A percentile compares a stretch with the other conserved stretches of the same genome.
Evolutionary conservation across 2,113 vertebrate genomes (phyloP).

Genomic region (Numida meleagris): DNA sequence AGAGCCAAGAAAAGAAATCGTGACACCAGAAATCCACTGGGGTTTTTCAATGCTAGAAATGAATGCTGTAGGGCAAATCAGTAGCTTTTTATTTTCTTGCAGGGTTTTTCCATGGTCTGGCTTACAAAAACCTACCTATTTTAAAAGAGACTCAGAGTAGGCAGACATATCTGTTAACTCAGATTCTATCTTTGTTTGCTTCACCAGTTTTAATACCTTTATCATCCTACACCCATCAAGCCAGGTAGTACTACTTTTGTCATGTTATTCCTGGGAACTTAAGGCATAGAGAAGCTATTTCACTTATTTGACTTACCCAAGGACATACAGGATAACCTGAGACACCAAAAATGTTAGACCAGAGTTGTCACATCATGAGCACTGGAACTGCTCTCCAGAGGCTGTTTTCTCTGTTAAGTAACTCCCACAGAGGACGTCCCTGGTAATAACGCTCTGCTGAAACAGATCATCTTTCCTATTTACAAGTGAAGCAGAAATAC

Average conservation of each 20-base stretch:
- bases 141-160: background rate
- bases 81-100: background rate
- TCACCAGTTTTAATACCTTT: background rate
- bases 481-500: background rate
- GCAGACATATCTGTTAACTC: background rate
- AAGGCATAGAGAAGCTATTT: background rate
- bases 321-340: background rate
- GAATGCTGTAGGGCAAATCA: background rate
- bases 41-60: background rate
- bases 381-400: background rate
- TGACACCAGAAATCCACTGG: background rate
- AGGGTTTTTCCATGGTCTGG: background rate
- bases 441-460: background rate
- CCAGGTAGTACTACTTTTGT: background rate
- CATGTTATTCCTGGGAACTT: background rate
- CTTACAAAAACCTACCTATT: background rate
- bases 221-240: background rate
- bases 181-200: background rate
- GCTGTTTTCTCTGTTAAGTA: background rate
- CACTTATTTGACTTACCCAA: background rate
- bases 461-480: background rate
- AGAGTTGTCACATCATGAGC: background rate
- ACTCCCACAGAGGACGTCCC: background rate
- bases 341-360: background rate
- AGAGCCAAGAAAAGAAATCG: background rate